phyloP scores from a whole-genome alignment of 2,113 vertebrate genomes.

The Pteruthius melanotis region DNA sequence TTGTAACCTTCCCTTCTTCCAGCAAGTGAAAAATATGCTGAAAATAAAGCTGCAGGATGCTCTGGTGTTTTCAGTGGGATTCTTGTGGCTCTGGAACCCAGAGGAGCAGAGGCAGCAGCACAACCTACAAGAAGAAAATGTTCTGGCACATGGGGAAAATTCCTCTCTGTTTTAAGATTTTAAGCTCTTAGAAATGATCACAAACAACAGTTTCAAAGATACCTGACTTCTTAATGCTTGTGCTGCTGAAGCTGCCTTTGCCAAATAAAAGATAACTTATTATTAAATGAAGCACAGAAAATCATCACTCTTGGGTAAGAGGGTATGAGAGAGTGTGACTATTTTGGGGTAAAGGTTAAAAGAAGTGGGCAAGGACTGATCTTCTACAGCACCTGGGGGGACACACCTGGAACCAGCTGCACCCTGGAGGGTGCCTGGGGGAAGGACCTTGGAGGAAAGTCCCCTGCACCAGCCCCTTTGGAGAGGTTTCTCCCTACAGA shows the following conservation, averaged over 20 bases:
- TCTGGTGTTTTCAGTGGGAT: not conserved
- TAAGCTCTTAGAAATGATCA: not conserved
- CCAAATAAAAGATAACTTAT: not conserved
- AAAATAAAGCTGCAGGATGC: slow-evolving; percentile 30
- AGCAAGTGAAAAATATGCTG: not conserved
- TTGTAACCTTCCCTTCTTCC: not conserved
- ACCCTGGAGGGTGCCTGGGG: not conserved
- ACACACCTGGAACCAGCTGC: not conserved
- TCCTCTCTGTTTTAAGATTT: not conserved
- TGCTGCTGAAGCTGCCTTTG: not conserved
- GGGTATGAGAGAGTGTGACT: not conserved
- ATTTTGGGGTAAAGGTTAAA: not conserved
- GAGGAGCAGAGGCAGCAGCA: not conserved
- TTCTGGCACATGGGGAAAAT: not conserved
- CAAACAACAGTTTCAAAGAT: not conserved
- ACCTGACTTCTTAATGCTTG: not conserved
- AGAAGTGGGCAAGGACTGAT: not conserved
- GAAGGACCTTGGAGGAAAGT: not conserved
- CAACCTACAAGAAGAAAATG: not conserved
- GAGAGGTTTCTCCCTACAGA: not conserved
- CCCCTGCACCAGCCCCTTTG: not conserved
- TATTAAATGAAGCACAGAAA: not conserved
- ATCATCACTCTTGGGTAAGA: not conserved
- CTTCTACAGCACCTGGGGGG: not conserved
- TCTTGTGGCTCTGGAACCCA: slow-evolving; percentile 20